Evolutionary conservation across 2,888 invertebrate species (phyloP).

Genomic region (Frankliniella intonsa): DNA sequence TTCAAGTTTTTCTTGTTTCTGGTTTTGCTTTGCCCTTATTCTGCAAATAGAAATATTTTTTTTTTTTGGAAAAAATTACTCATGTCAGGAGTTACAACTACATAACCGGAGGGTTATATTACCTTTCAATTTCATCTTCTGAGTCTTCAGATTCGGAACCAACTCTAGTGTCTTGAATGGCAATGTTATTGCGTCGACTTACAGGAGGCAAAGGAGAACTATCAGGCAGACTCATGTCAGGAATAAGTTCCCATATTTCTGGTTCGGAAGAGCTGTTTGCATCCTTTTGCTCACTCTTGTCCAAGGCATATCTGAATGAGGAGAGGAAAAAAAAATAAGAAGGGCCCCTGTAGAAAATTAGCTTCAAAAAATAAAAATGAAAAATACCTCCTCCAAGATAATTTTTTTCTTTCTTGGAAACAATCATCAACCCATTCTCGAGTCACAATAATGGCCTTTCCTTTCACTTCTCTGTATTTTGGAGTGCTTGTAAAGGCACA

Average conservation of each 20-base stretch:
- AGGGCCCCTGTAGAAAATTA: neutral
- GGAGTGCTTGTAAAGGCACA: neutral
- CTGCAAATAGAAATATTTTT: neutral
- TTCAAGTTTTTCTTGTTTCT: too few relatives aligned
- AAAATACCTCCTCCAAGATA: neutral
- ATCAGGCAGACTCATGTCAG: neutral
- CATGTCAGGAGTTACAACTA: too few relatives aligned
- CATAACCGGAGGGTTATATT: neutral
- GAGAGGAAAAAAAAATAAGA: neutral
- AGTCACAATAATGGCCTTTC: neutral
- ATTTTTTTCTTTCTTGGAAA: neutral
- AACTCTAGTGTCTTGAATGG: too few relatives aligned
- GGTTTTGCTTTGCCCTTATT: too few relatives aligned
- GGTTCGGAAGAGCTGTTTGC: neutral
- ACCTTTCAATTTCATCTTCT: neutral
- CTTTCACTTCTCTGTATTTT: neutral
- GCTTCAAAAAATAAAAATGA: neutral
- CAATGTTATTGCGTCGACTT: neutral
- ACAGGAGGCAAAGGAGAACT: neutral
- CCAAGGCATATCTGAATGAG: neutral
- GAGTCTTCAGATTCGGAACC: neutral
- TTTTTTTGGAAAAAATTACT: neutral
- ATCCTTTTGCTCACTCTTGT: neutral
- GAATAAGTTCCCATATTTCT: neutral
- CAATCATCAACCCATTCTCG: neutral